Conservation (phyloP, 2,797 vertebrate genomes). For the Nyctalus aviator region DNA sequence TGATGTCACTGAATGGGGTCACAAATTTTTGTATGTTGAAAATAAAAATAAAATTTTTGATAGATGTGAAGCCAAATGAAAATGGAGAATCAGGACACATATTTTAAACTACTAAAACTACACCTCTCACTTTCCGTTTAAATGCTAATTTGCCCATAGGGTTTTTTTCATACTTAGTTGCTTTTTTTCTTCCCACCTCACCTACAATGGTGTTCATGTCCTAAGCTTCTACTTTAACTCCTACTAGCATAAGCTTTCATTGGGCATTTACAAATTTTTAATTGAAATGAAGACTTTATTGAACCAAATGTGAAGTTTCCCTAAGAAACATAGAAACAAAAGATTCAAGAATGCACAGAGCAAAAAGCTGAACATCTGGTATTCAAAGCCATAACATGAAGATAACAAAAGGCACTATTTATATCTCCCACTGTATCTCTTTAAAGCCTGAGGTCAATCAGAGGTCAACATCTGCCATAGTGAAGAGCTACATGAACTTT, state of each 20-base stretch:
- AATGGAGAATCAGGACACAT: not conserved
- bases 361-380: no score
- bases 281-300: slow-evolving; percentile 10
- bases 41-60: slow-evolving; percentile 46
- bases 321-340: slow-evolving; percentile 1
- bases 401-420: no score
- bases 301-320: not conserved
- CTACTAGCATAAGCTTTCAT: not conserved
- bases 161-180: slow-evolving; percentile 42
- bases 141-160: slow-evolving; percentile 51
- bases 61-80: not conserved
- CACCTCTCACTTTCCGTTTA: slow-evolving; percentile 55
- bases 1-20: not conserved
- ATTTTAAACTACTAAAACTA: slow-evolving; percentile 49
- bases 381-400: no score
- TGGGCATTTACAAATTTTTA: not conserved
- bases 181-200: not conserved
- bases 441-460: no score
- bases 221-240: not conserved
- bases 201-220: not conserved
- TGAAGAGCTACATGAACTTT: no score
- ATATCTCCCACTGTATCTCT: no score
- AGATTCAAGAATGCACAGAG: not conserved
- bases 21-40: not conserved
- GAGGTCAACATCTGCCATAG: no score